These are phyloP conservation scores for Oncorhynchus kisutch DNA, from an alignment of 2,113 vertebrate species.

Conservation along the genomic window DNA sequence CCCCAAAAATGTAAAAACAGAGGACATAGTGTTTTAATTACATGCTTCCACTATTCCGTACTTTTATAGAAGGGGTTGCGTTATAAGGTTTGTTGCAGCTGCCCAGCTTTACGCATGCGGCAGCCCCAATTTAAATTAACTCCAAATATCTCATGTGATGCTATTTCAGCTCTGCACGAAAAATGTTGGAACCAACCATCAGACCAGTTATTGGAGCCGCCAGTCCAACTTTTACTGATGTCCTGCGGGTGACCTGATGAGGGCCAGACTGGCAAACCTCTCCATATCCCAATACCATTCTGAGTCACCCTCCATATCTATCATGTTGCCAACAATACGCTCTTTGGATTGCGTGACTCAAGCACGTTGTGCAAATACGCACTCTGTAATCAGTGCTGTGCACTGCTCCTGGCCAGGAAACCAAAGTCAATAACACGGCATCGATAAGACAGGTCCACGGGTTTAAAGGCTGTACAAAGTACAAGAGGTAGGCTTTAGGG, in stretches of 20 bases:
- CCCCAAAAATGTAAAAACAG: constrained; percentile 52
- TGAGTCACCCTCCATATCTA: not conserved
- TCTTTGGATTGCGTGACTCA: not conserved
- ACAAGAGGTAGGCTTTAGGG: constrained; percentile 7
- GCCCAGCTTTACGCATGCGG: constrained; percentile 47
- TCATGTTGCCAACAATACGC: not conserved
- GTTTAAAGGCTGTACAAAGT: constrained; percentile 59
- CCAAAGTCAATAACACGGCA: constrained; percentile 48
- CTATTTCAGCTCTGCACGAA: not conserved
- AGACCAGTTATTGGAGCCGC: not conserved
- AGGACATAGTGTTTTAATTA: constrained; percentile 70
- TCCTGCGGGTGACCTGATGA: not conserved
- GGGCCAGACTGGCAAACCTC: not conserved
- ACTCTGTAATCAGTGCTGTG: constrained; percentile 6
- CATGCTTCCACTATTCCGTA: constrained; percentile 39
- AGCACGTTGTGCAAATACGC: constrained; percentile 16
- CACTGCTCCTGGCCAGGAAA: constrained; percentile 1
- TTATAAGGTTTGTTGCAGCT: not conserved
- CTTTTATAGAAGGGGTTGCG: constrained; percentile 41
- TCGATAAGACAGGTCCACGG: constrained; percentile 52
- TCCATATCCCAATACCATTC: not conserved
- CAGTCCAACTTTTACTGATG: not conserved
- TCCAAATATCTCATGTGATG: not conserved
- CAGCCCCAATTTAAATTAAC: constrained; percentile 32
- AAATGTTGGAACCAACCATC: not conserved